Base-by-base conservation (phyloP, 2,113 vertebrate genomes). In the Anas platyrhynchos region DNA sequence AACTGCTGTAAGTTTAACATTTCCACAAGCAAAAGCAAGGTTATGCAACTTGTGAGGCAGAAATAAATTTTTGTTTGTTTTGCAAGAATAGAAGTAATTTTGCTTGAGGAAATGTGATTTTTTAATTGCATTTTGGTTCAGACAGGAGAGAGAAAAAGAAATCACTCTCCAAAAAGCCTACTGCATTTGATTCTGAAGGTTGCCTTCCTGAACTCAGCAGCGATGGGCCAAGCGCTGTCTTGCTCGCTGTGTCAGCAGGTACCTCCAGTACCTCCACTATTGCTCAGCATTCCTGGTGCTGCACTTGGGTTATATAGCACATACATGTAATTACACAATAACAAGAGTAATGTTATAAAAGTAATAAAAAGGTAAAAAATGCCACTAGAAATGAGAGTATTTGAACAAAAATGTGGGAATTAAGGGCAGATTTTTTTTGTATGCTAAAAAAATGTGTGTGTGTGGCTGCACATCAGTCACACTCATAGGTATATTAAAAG, bases 221-320 rank as follows among this genome's bases (percentile, higher is more conserved):
- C 0, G 0, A 3, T 1, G 3, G 55, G 65, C 36, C 56, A 69
- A 23, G 21, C 29, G 4, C 29, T 34, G 29, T 17, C 59, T 52
- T 27, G 27, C 25, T 55, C 9, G 9, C 26, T 58, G 29, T 61
- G 44, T 41, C 38, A 66, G 34, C 34, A 71, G 38, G 63, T 22
- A 50, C 46, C 31, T 62, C 76, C 34, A 68, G 54, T 7, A n/a
- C 21, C 36, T 43, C 71, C 23, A 14, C 34, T 25, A 43, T 9
- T 55, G 69, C 50, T 72, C 69, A 31, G 34, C 34, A 34, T 17
- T 41, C 21, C 71, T 38, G 36, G 29, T 22, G 23, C 13, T 26
- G 21, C 16, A 13, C 17, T 17, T 13, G 32, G n/a, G 32, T 34
- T 34, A 36, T 17, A 22, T 17, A 44, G 63, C 38, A 66, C 63